These are phyloP conservation scores for Chaetoderma sp. DNA, from an alignment of 2,888 invertebrate genomes.

Conservation along the genomic window DNA sequence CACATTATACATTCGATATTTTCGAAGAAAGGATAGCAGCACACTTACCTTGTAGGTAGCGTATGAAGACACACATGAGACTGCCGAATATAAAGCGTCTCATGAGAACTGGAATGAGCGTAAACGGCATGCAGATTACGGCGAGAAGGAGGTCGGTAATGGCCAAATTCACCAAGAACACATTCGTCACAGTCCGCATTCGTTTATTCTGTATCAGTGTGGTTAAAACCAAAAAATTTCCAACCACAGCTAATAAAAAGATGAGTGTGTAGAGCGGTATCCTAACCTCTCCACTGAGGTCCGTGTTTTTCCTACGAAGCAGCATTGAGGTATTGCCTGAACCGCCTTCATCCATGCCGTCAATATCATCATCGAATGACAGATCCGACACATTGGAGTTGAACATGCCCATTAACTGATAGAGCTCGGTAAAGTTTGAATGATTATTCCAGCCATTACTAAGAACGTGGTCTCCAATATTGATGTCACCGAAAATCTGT, in stretches of 20 bases:
- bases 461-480: too few species aligned
- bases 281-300: constrained; percentile 30
- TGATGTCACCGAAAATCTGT: too few species aligned
- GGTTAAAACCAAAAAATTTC: constrained; percentile 83
- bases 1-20: too few species aligned
- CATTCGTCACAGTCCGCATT: constrained; percentile 71
- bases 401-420: too few species aligned
- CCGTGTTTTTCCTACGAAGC: too few species aligned
- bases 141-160: constrained; percentile 81
- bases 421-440: too few species aligned
- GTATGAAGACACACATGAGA: constrained; percentile 78
- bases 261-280: constrained; percentile 82
- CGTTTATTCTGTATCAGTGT: constrained; percentile 70
- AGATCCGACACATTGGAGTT: too few species aligned
- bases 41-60: constrained; percentile 79
- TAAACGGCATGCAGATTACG: constrained; percentile 84
- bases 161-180: constrained; percentile 71
- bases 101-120: constrained; percentile 76
- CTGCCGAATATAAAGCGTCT: constrained; percentile 80
- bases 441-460: too few species aligned
- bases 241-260: constrained; percentile 81
- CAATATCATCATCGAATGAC: too few species aligned
- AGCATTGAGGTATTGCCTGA: too few species aligned
- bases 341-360: too few species aligned
- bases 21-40: too few species aligned